Evolutionary conservation across 2,113 vertebrate species (phyloP).

Genomic region (Pelecanus crispus): DNA sequence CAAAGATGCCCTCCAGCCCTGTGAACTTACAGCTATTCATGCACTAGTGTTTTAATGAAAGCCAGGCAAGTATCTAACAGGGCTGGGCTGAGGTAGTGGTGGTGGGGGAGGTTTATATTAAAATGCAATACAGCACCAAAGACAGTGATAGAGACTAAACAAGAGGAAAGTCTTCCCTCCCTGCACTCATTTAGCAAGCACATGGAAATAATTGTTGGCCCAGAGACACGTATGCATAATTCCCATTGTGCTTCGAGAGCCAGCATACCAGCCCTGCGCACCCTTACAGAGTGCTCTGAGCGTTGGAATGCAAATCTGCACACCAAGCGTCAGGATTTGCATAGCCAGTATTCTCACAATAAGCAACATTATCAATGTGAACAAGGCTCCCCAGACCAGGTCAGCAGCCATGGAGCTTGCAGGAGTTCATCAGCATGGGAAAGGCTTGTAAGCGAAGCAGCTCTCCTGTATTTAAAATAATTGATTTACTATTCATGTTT

Average conservation of each 20-base stretch:
- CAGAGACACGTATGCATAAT: constrained; percentile 8
- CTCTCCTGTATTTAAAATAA: neutral
- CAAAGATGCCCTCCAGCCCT: neutral
- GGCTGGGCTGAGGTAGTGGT: neutral
- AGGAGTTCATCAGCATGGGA: neutral
- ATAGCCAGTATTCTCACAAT: neutral
- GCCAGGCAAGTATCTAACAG: neutral
- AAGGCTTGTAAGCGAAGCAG: neutral
- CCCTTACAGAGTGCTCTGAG: neutral
- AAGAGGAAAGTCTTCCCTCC: neutral
- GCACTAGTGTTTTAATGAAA: constrained; percentile 23
- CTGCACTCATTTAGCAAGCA: constrained; percentile 8
- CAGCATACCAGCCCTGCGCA: neutral
- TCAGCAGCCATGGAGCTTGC: neutral
- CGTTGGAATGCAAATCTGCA: constrained; percentile 39
- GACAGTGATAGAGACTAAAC: constrained; percentile 6
- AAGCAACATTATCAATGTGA: neutral
- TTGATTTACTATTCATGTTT: neutral
- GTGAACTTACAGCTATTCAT: neutral
- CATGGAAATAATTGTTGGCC: constrained; percentile 50
- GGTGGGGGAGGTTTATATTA: neutral
- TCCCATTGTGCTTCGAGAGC: neutral
- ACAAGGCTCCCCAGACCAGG: neutral
- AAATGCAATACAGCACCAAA: constrained; percentile 43
- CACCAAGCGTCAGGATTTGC: neutral